Conservation (phyloP, 2,797 vertebrate species). For the Poeciliopsis turneri region DNA sequence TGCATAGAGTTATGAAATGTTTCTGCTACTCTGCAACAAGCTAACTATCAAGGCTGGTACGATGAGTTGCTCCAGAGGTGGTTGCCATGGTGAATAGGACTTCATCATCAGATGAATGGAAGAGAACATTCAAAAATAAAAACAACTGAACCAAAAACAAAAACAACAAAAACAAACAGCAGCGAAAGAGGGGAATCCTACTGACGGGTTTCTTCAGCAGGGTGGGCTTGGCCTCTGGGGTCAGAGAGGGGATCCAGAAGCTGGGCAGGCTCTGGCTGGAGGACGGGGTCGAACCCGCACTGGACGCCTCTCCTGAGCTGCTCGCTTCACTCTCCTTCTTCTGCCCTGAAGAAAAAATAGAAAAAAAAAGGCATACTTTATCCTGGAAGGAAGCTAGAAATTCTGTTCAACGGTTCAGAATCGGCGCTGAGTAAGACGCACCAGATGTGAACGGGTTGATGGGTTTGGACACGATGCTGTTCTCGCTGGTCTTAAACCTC, state of each 20-base stretch:
- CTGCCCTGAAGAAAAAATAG: constrained; percentile 34
- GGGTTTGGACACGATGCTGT: constrained; percentile 90
- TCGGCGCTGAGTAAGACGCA: not conserved
- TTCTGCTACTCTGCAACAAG: not conserved
- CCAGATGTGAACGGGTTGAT: constrained; percentile 89
- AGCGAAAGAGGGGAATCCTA: not conserved
- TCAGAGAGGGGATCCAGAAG: constrained; percentile 91
- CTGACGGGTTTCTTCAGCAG: constrained; percentile 88
- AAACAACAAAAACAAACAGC: not conserved
- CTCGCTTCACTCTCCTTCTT: constrained; percentile 31
- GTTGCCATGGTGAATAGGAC: not conserved
- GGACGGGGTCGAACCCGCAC: constrained; percentile 19
- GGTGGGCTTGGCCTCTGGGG: constrained; percentile 88
- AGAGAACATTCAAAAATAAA: not conserved
- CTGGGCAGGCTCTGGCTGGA: constrained; percentile 80
- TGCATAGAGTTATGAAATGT: not conserved
- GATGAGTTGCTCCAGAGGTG: not conserved
- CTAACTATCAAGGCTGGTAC: not conserved
- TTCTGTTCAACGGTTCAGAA: not conserved
- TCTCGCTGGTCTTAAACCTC: constrained; percentile 87
- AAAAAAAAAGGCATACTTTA: not conserved
- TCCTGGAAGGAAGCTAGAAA: not conserved
- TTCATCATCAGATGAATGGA: not conserved
- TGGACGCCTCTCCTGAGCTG: constrained; percentile 49
- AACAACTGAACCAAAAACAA: not conserved